Percentiles rank a stretch among this genome's conserved stretches.
These are phyloP conservation scores for Acipenser transmontanus DNA, from an alignment of 2,797 vertebrate species.

Conservation along the genomic window DNA sequence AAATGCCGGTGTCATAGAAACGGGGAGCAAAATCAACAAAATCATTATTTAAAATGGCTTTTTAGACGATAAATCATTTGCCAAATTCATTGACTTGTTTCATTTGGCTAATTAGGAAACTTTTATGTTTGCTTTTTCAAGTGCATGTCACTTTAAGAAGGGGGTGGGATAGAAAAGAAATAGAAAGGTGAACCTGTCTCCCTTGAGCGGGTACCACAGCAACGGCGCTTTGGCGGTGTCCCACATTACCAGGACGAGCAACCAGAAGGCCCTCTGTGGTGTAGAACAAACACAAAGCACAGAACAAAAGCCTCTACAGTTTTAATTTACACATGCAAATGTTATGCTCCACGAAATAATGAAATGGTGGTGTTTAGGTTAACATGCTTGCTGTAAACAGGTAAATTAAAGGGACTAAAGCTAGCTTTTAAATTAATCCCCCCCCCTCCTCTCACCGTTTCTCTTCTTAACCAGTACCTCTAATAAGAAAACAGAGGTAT, in stretches of 20 bases:
- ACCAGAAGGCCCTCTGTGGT: conserved; percentile 6
- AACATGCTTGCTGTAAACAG: no score
- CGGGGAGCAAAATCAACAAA: no score
- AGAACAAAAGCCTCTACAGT: conserved; percentile 10
- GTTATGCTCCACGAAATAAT: conserved; percentile 25
- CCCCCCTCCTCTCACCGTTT: conserved; percentile 44
- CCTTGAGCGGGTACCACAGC: neutral
- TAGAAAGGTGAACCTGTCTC: neutral
- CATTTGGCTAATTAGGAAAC: neutral
- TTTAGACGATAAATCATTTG: conserved; percentile 17
- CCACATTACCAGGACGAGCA: conserved; percentile 16
- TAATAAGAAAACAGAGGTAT: conserved; percentile 80
- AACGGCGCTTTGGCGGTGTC: conserved; percentile 14
- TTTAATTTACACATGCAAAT: conserved; percentile 10
- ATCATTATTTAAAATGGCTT: no score
- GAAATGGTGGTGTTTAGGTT: no score
- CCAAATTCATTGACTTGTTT: conserved; percentile 15
- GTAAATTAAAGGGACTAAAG: no score
- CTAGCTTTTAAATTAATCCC: conserved; percentile 60
- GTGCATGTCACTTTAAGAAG: conserved; percentile 5
- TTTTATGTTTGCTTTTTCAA: neutral
- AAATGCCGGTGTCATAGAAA: no score
- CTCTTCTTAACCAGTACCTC: conserved; percentile 64
- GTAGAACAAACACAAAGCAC: neutral
- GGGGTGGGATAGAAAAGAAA: neutral